phyloP scores from a whole-genome alignment of 1,140 invertebrate genomes.

The Drosophila kohkoa region DNA sequence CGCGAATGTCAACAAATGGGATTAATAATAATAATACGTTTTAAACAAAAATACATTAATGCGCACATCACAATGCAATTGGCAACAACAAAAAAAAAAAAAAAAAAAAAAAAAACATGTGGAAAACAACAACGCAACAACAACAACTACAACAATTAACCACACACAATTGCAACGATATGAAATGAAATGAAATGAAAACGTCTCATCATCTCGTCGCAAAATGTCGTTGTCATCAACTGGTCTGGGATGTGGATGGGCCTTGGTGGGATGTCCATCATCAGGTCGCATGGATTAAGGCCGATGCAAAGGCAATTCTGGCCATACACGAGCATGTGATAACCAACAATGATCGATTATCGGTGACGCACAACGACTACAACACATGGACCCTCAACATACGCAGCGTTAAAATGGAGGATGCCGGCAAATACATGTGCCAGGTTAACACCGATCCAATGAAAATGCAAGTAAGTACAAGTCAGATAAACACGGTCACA shows the following conservation, averaged over 20 bases:
- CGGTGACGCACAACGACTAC: constrained; percentile 94
- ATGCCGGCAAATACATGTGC: constrained; percentile 95
- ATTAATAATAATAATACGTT: constrained; percentile 16
- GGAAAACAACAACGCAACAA: constrained; percentile 23
- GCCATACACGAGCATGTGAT: constrained; percentile 97
- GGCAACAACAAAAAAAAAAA: constrained; percentile 41
- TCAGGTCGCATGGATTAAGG: constrained; percentile 97
- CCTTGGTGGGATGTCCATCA: constrained; percentile 32
- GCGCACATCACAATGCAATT: constrained; percentile 5
- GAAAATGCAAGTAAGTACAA: constrained; percentile 92
- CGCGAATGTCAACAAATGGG: constrained; percentile 18
- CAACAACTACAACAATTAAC: neutral
- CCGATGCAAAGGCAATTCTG: constrained; percentile 95
- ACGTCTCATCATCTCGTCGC: constrained; percentile 11
- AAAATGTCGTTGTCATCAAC: constrained; percentile 63
- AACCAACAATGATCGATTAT: constrained; percentile 94
- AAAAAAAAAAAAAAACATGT: constrained; percentile 47
- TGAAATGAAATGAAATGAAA: constrained; percentile 39
- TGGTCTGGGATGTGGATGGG: constrained; percentile 7
- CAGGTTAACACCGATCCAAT: constrained; percentile 97
- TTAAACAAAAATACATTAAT: constrained; percentile 47
- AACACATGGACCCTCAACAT: constrained; percentile 96
- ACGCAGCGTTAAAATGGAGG: constrained; percentile 91
- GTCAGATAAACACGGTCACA: too few relatives aligned
- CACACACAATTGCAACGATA: constrained; percentile 33